A percentile compares a stretch with the other conserved stretches of the same genome.
These are phyloP conservation scores for Ochotona princeps DNA, from an alignment of 2,113 vertebrate genomes.

Conservation along the genomic window DNA sequence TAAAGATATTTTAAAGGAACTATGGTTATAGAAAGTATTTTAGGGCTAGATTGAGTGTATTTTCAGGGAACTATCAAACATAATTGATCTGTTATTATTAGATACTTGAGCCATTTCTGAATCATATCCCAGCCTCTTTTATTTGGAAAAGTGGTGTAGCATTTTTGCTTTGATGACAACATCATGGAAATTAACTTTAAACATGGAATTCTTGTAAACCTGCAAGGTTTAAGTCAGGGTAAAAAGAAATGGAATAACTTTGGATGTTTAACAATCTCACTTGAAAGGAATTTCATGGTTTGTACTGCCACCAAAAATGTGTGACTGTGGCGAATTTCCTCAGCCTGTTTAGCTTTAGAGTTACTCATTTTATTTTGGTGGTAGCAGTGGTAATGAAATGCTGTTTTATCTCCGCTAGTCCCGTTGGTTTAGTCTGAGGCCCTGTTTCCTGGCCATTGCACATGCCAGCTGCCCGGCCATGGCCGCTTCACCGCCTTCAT, in stretches of 20 bases:
- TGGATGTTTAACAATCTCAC: background rate
- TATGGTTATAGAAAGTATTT: background rate
- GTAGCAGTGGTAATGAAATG: background rate
- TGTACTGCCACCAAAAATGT: background rate
- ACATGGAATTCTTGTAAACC: background rate
- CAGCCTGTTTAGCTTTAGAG: background rate
- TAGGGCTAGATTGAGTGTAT: background rate
- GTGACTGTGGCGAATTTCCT: background rate
- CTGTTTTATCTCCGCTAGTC: background rate
- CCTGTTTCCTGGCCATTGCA: constrained; percentile 11
- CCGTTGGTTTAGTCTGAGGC: constrained; percentile 15
- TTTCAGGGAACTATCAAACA: background rate
- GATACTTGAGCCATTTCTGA: background rate
- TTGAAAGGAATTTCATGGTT: background rate
- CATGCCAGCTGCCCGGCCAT: background rate
- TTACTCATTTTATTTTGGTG: constrained; percentile 6
- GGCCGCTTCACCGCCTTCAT: too few relatives aligned
- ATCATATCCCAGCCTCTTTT: background rate
- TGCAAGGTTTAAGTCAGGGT: background rate
- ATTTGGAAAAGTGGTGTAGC: background rate
- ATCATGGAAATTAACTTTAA: constrained; percentile 11
- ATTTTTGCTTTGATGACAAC: background rate
- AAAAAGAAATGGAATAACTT: background rate
- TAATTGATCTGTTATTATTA: background rate
- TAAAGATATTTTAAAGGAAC: too few relatives aligned